Base-by-base conservation (phyloP, 2,888 invertebrate genomes). In the Prosopocoilus inquinatus region DNA sequence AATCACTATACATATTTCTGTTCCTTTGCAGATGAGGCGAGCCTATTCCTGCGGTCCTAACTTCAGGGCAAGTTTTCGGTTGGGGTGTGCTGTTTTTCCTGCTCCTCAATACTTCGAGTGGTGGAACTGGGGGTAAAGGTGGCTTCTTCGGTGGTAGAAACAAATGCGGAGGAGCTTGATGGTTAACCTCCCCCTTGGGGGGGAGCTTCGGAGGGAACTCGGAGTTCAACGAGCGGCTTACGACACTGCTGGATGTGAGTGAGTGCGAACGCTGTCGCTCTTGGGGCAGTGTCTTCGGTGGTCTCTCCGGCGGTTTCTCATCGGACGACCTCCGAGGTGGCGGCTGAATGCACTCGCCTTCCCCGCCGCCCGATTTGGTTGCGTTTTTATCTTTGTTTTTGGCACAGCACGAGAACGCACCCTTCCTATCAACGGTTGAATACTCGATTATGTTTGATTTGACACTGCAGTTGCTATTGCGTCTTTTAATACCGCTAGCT, bases 361-460 rank as follows among this genome's bases (percentile, higher is more conserved):
- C 57, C n/a, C 45, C 56, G 1, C 49, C 57, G n/a, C 45, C 56
- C 55, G 79, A 77, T 56, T 79, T 78, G 33, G 73, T 69, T 63
- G 77, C 77, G 46, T 64, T 62, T 69, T 81, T 73, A 75, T 82
- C 72, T 75, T 82, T 74, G 77, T 80, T 64, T 75, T 83, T 86
- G 51, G 84, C 84, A 68, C 88, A 88, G 69, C 88, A 88, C 2
- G 87, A 88, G 70, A 88, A 88, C 72, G 87, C 83, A 15, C 75
- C 84, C 77, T 87, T 88, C 41, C 88, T 80, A 71, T 88, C 87
- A 3, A 88, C 84, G 1, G 88, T 88, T 0, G 88, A 83, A 67
- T 88, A 88, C 68, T 88, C 88, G 68, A 88, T 88, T 36, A 88
- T 80, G 64, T 84, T 72, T 28, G 69, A 63, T 56, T 64, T 66